phyloP scores from a whole-genome alignment of 1,140 invertebrate species.

The Nasonia longicornis region DNA sequence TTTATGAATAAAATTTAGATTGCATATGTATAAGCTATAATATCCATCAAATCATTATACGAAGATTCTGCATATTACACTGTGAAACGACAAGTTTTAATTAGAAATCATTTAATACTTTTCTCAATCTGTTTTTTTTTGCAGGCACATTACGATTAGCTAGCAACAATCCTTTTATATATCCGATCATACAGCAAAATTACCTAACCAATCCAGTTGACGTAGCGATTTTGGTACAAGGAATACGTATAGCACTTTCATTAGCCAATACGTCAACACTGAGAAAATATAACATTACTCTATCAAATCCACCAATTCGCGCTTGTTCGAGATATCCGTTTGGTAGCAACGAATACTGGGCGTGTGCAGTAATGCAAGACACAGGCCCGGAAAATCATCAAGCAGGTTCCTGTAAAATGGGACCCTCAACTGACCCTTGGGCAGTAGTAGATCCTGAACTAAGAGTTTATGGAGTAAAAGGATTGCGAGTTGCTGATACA shows the following conservation, averaged over 20 bases:
- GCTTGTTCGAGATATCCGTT: conserved; percentile 74
- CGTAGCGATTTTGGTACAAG: conserved; percentile 65
- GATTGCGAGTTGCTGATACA: conserved; percentile 71
- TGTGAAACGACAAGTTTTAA: not conserved
- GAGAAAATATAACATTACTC: conserved; percentile 65
- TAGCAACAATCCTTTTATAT: conserved; percentile 70
- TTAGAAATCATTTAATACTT: not conserved
- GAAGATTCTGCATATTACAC: too few species aligned
- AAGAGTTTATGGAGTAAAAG: conserved; percentile 68
- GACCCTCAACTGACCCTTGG: conserved; percentile 73
- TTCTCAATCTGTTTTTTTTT: not conserved
- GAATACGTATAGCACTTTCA: conserved; percentile 65
- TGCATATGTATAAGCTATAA: not conserved
- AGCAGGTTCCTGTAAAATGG: conserved; percentile 86
- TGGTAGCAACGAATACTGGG: conserved; percentile 81
- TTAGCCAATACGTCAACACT: conserved; percentile 66
- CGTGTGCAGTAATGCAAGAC: conserved; percentile 79
- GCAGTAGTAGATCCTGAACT: conserved; percentile 80
- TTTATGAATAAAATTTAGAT: not conserved
- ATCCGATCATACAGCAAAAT: conserved; percentile 74
- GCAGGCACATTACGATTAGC: conserved; percentile 62
- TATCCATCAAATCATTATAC: not conserved
- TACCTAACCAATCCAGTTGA: conserved; percentile 69
- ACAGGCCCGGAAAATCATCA: conserved; percentile 89
- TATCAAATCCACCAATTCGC: conserved; percentile 63